A percentile compares a stretch with the other conserved stretches of the same genome.
These are phyloP conservation scores for Cynaeus angustus DNA, from an alignment of 2,888 invertebrate genomes.

Conservation along the genomic window DNA sequence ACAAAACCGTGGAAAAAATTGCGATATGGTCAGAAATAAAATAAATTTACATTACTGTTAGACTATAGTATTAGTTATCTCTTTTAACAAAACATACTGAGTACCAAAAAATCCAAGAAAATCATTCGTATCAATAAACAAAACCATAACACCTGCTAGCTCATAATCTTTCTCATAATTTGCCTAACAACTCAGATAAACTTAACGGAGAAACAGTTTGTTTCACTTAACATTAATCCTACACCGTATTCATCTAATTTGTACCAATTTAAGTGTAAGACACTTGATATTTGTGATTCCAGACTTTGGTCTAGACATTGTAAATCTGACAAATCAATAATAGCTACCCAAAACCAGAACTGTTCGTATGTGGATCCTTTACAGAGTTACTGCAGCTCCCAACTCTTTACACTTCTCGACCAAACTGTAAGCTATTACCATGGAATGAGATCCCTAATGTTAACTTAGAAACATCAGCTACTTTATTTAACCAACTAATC, in stretches of 20 bases:
- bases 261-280: conserved; percentile 52
- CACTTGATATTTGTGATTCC: conserved; percentile 54
- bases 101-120: conserved; percentile 56
- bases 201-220: too few species aligned
- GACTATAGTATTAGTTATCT: too few species aligned
- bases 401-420: too few species aligned
- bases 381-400: conserved; percentile 70
- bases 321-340: conserved; percentile 46
- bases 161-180: conserved; percentile 33
- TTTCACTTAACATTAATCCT: too few species aligned
- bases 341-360: conserved; percentile 31
- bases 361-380: conserved; percentile 72
- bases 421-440: conserved; percentile 79
- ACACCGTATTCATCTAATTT: too few species aligned
- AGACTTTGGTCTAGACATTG: conserved; percentile 50
- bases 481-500: conserved; percentile 54
- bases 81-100: conserved; percentile 50
- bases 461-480: conserved; percentile 76
- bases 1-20: too few species aligned
- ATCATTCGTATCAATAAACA: conserved; percentile 57
- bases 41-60: too few species aligned
- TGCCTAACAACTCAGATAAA: conserved; percentile 17
- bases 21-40: too few species aligned
- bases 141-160: conserved; percentile 57
- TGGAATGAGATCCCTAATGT: conserved; percentile 81